Evolutionary conservation across 2,888 invertebrate genomes (phyloP).

Genomic region (Dascillus cervinus): DNA sequence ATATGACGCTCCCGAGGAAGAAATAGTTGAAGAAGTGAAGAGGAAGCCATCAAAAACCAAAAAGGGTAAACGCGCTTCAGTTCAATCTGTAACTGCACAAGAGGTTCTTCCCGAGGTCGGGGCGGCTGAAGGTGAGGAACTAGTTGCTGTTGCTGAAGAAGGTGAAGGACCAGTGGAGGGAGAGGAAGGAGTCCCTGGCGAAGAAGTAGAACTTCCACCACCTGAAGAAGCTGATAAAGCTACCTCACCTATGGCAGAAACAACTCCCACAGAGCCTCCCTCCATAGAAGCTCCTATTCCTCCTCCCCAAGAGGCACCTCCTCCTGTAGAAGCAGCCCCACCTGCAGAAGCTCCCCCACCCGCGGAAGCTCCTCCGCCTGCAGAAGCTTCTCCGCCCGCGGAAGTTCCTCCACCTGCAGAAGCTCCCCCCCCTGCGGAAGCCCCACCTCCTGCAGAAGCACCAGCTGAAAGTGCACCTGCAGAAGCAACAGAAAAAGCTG

Average conservation of each 20-base stretch:
- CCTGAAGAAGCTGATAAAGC: constrained; percentile 12
- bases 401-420: no score
- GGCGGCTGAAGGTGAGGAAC: constrained; percentile 14
- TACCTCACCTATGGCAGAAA: constrained; percentile 26
- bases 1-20: constrained; percentile 49
- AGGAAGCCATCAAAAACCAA: constrained; percentile 50
- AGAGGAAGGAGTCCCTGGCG: constrained; percentile 8
- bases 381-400: no score
- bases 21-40: constrained; percentile 33
- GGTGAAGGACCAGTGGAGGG: constrained; percentile 27
- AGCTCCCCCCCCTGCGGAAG: no score
- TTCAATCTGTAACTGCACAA: constrained; percentile 24
- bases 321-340: neutral
- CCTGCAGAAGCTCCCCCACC: constrained; percentile 8
- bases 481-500: constrained; percentile 2
- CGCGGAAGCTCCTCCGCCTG: no score
- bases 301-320: no score
- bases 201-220: constrained; percentile 9
- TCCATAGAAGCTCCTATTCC: constrained; percentile 14
- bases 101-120: constrained; percentile 13
- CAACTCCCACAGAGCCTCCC: constrained; percentile 9
- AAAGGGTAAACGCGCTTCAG: constrained; percentile 33
- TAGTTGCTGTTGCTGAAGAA: constrained; percentile 20
- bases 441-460: constrained; percentile 16
- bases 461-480: constrained; percentile 1